Evolutionary conservation across 2,113 vertebrate species (phyloP).

Genomic region (Neodon shergylaensis): DNA sequence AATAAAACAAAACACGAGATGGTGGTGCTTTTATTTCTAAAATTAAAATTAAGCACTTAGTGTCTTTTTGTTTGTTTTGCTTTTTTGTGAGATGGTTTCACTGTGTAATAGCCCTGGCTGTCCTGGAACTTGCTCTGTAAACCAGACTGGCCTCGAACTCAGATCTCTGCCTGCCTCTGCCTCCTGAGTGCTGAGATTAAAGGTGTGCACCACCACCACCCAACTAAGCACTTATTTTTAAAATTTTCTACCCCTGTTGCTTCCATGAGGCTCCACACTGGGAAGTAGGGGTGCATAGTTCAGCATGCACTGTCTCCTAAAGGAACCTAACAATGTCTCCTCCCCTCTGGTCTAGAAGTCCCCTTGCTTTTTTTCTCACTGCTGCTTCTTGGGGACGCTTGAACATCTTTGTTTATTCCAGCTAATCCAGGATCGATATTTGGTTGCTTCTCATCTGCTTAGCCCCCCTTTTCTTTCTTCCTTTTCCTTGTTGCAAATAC

Average conservation of each 20-base stretch:
- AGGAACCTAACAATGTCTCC: background rate
- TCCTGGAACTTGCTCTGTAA: background rate
- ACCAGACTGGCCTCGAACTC: background rate
- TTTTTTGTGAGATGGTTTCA: background rate
- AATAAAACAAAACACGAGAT: conserved; percentile 21
- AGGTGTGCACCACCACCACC: background rate
- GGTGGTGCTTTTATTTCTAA: conserved; percentile 19
- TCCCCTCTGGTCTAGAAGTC: background rate
- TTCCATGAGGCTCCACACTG: background rate
- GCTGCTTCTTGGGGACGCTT: fast-evolving
- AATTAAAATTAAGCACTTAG: conserved; percentile 16
- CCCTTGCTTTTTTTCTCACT: background rate
- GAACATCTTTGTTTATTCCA: background rate
- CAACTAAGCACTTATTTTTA: background rate
- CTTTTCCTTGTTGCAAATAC: background rate
- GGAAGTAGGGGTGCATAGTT: background rate
- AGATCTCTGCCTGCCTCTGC: background rate
- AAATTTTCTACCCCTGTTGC: background rate
- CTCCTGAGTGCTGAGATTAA: background rate
- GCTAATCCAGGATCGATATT: background rate
- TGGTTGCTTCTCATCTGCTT: background rate
- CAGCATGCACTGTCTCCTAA: background rate
- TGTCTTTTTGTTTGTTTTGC: background rate
- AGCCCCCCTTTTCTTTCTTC: background rate
- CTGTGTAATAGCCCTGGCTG: background rate